phyloP scores from a whole-genome alignment of 2,888 invertebrate genomes.

The Selenia dentaria region DNA sequence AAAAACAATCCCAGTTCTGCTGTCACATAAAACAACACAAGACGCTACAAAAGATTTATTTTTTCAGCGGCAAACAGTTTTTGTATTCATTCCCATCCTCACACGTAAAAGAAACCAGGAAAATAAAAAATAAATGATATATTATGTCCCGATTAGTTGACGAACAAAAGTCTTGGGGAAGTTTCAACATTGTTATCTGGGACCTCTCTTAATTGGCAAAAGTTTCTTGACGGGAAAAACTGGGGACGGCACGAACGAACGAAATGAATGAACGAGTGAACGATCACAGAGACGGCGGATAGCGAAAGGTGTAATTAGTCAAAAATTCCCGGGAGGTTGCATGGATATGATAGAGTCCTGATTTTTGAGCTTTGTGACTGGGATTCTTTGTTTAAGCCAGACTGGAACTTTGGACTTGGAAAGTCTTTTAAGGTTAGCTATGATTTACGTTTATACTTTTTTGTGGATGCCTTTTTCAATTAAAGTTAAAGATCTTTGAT shows the following conservation, averaged over 20 bases:
- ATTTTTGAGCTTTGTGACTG: constrained; percentile 16
- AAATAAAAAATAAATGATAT: constrained; percentile 41
- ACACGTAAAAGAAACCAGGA: constrained; percentile 36
- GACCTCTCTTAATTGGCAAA: constrained; percentile 57
- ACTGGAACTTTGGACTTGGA: background rate
- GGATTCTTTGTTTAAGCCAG: constrained; percentile 6
- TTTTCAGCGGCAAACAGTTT: constrained; percentile 35
- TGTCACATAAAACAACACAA: constrained; percentile 23
- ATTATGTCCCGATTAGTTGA: constrained; percentile 55
- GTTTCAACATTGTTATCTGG: constrained; percentile 54
- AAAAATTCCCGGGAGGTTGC: constrained; percentile 55
- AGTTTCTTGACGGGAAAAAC: constrained; percentile 55
- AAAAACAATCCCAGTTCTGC: constrained; percentile 23
- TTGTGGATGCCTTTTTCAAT: too few relatives aligned
- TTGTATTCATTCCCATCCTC: constrained; percentile 35
- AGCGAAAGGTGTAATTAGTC: constrained; percentile 60
- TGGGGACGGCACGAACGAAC: constrained; percentile 44
- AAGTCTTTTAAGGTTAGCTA: background rate
- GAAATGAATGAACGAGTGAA: constrained; percentile 57
- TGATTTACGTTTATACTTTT: background rate
- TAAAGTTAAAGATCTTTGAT: too few relatives aligned
- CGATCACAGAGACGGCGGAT: constrained; percentile 53
- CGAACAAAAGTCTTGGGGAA: constrained; percentile 53
- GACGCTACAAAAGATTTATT: constrained; percentile 20
- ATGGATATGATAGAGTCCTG: constrained; percentile 27